Evolutionary conservation across 1,140 invertebrate genomes (phyloP), one percentile per base, ranked within the genome.

Genomic region (Macrosteles quadrilineatus): DNA sequence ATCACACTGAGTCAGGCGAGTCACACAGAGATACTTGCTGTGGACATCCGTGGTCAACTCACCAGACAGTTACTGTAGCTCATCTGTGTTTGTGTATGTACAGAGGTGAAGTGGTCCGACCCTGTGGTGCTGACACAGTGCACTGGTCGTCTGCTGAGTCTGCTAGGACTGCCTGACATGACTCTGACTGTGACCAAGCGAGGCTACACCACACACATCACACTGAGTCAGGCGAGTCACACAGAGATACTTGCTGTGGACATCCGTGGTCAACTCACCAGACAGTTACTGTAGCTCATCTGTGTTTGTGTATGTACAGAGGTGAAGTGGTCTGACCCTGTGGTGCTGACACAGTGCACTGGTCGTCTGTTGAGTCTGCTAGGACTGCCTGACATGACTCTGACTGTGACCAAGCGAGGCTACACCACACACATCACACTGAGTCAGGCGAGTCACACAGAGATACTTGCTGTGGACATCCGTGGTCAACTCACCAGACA

Each of bases 391-490:
- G 75, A 75, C 47, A 45, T 77, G 36, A 73, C 71, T 67, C 67
- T 74, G 27, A 63, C 71, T 14, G 71, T 77, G 25, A 67, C 21
- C 40, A 74, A 73, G 45, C 69, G 69, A 31, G 75, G 68, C 14
- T 76, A 72, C 43, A 76, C 74, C 17, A 72, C 71, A 19, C 68
- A 75, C 66, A 36, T 77, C 1, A 66, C 67, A 14, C 55, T 77
- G 4, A 70, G 72, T 36, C 73, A 74, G 30, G 74, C 75, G 17
- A 73, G 72, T 40, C 73, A 75, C 3, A 73, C 67, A 19, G 71
- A 76, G 55, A 73, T 77, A 30, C 73, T 75, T 36, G 73, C 73
- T 21, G 65, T 71, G 57, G 71, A 75, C 50, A 72, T 77, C 23
- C 25, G 77, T 1, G 45, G 66, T 14, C 70, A 75, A 57, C 68